Percentiles rank a stretch among this genome's conserved stretches.
phyloP scores from a whole-genome alignment of 2,797 vertebrate genomes.

The Pyrocephalus nanus region DNA sequence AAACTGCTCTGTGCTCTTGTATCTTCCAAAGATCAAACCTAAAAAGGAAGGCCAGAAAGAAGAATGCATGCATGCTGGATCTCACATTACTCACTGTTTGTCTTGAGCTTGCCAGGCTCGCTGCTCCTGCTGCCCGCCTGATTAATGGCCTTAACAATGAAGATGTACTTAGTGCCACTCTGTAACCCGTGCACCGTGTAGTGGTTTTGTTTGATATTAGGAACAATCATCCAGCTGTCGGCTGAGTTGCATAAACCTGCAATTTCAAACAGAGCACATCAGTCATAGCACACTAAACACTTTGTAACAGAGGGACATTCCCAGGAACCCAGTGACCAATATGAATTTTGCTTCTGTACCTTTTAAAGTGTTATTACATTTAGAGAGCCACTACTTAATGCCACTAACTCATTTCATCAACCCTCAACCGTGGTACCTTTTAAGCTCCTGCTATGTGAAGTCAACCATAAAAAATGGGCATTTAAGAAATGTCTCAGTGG shows the following conservation, averaged over 20 bases:
- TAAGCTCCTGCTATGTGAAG: background rate
- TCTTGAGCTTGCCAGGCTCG: slow-evolving; percentile 93
- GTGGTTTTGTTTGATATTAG: slow-evolving; percentile 99
- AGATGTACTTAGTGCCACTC: slow-evolving; percentile 97
- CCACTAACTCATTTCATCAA: background rate
- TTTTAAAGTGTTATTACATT: background rate
- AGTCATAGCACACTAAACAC: background rate
- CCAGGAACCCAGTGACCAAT: background rate
- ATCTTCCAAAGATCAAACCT: background rate
- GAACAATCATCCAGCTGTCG: slow-evolving; percentile 99
- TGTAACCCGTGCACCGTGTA: slow-evolving; percentile 98
- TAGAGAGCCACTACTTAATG: background rate
- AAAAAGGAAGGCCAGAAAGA: background rate
- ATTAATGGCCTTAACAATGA: slow-evolving; percentile 97
- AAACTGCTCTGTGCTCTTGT: background rate
- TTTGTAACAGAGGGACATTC: background rate
- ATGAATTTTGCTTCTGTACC: background rate
- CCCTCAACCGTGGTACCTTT: background rate
- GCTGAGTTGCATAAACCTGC: slow-evolving; percentile 97
- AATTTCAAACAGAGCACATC: slow-evolving; percentile 54
- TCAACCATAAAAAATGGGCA: slow-evolving; percentile 3
- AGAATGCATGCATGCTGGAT: background rate
- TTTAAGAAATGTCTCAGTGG: slow-evolving; percentile 7
- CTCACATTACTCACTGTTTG: slow-evolving; percentile 88
- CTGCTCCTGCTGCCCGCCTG: slow-evolving; percentile 96